A percentile compares a stretch with the other conserved stretches of the same genome.
These are phyloP conservation scores for Chironomus striatipennis DNA, from an alignment of 1,140 invertebrate species.

Conservation along the genomic window DNA sequence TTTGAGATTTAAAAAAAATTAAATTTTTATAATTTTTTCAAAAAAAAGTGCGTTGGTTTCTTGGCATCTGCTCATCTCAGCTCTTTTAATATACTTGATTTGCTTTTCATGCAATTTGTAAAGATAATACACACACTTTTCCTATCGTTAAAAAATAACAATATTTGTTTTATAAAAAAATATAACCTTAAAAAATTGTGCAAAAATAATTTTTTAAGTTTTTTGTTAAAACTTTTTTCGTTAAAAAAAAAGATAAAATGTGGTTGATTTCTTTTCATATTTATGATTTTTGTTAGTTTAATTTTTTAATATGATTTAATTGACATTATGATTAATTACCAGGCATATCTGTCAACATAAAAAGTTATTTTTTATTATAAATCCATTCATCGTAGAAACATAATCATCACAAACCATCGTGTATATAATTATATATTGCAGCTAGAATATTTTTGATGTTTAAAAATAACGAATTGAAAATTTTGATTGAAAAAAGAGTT, in stretches of 20 bases:
- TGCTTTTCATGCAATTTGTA: slow-evolving; percentile 20
- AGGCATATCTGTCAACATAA: too few species aligned
- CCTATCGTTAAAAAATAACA: background rate
- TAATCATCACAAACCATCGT: background rate
- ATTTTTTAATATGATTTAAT: background rate
- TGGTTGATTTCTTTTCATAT: background rate
- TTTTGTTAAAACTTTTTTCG: too few species aligned
- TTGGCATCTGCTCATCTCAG: slow-evolving; percentile 38
- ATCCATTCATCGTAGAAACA: background rate
- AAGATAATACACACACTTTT: slow-evolving; percentile 4
- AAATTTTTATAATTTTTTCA: slow-evolving; percentile 20
- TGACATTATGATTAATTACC: background rate
- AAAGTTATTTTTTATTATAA: background rate
- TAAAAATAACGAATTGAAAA: slow-evolving; percentile 15
- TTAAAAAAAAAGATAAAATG: too few species aligned
- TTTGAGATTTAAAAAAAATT: background rate
- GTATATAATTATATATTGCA: background rate
- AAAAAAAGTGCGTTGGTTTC: slow-evolving; percentile 46
- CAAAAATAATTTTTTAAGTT: background rate
- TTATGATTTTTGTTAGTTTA: background rate
- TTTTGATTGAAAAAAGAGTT: background rate
- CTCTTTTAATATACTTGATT: slow-evolving; percentile 26
- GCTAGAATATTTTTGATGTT: background rate
- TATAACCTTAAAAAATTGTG: background rate
- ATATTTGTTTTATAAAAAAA: background rate